A percentile compares a stretch with the other conserved stretches of the same genome.
Conservation (phyloP, 35 echinoderm and acorn worm species). For the Nesometra sesokonis region DNA sequence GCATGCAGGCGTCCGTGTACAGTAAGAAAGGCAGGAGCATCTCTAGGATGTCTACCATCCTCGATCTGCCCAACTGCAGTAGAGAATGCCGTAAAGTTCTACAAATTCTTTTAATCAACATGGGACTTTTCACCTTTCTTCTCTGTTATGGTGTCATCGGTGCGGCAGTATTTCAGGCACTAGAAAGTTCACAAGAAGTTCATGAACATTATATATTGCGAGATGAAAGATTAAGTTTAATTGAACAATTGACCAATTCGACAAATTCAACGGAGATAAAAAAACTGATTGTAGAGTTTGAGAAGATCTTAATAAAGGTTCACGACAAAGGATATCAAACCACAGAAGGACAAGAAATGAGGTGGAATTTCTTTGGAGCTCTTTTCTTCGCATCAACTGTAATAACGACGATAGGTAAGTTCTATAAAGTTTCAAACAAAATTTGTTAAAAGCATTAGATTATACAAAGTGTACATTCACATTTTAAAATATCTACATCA, state of each 20-base stretch:
- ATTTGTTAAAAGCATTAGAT: no score
- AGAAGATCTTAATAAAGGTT: background rate
- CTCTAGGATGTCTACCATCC: background rate
- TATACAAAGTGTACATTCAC: no score
- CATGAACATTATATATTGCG: background rate
- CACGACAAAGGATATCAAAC: background rate
- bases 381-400: conserved; percentile 30
- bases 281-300: background rate
- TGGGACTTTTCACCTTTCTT: background rate
- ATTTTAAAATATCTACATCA: no score
- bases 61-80: background rate
- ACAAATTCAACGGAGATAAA: background rate
- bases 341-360: background rate
- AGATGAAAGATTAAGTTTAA: background rate
- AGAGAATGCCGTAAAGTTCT: background rate
- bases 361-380: conserved; percentile 30
- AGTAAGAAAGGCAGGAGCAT: background rate
- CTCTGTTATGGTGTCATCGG: background rate
- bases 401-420: conserved; percentile 22
- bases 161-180: background rate
- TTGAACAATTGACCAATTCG: background rate
- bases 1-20: background rate
- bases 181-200: background rate
- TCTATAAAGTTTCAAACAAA: no score
- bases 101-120: background rate